phyloP scores from a whole-genome alignment of 2,797 vertebrate species.

The Botia almorhae region DNA sequence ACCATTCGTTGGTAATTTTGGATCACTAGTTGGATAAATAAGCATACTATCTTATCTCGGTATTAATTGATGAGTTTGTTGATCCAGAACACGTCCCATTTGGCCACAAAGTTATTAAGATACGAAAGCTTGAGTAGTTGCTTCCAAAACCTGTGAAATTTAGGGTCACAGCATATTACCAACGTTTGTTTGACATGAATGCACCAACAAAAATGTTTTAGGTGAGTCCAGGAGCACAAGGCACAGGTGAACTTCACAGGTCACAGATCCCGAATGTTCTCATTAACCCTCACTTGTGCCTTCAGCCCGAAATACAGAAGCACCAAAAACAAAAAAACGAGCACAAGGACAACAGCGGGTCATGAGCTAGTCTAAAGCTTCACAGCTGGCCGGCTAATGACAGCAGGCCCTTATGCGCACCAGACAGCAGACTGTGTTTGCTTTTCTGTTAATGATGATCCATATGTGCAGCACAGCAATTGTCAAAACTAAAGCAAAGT shows the following conservation, averaged over 20 bases:
- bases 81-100: background rate
- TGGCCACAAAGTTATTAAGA: background rate
- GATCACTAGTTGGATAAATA: too few species aligned
- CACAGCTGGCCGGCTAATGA: background rate
- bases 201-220: background rate
- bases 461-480: background rate
- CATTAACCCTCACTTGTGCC: background rate
- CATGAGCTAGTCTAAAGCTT: background rate
- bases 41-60: too few species aligned
- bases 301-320: background rate
- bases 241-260: too few species aligned
- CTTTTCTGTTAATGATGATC: slow-evolving; percentile 2
- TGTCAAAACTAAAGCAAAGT: background rate
- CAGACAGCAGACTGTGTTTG: background rate
- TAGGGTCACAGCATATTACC: background rate
- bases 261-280: background rate
- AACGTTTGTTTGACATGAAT: background rate
- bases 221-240: too few species aligned
- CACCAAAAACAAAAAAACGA: background rate
- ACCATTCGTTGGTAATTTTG: too few species aligned
- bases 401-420: background rate
- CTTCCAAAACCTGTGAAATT: background rate
- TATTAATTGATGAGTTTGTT: background rate
- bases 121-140: background rate
- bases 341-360: background rate